Base-by-base conservation (phyloP, 30 jellyfish, hydroid and myxozoan genomes). In the Calvadosia cruxmelitensis region DNA sequence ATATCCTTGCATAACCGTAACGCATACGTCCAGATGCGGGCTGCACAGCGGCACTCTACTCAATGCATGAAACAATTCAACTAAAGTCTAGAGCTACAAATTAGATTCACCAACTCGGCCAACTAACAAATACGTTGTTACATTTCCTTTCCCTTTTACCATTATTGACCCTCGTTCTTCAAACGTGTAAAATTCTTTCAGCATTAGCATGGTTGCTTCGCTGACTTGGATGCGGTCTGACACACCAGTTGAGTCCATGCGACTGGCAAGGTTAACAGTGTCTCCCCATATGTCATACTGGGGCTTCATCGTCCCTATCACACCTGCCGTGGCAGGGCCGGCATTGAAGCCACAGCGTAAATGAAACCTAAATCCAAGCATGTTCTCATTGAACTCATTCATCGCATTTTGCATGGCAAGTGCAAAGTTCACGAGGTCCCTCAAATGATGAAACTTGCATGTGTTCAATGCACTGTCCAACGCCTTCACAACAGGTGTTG, bases 211-310 rank as follows among this genome's bases (percentile, higher is more conserved):
- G 34, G 94, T 67, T 70, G 82, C 80, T 61, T 91, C 99, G n/a
- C 81, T 49, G 65, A 91, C 94, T 53, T 91, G 99, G 12, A 91
- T 91, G 31, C 84, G 49, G 62, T 92, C 95, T 27, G 85, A 84
- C 10, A 91, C 94, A 29, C 99, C 99, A 16, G 95, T 91, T 53
- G 94, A 63, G 57, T 91, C 99, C 99, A 91, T 91, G 25, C 99
- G 66, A 63, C 99, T 91, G 36, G 99, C 94, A 28, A 91, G 68
- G 69, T 91, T 91, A 42, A 91, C 99, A 31, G 99, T 80, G 79
- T 91, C 99, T 16, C 99, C 99, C 99, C 99, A 91, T 25, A 91
- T 83, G 63, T 91, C 99, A 72, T 91, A 91, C 75, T 91, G 99
- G 15, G 99, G 99, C 72, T 91, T 91, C 53, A 92, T 83, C 24